Evolutionary conservation across 2,888 invertebrate genomes (phyloP), one percentile per base, ranked within the genome.

Genomic region (Bedellia somnulentella): DNA sequence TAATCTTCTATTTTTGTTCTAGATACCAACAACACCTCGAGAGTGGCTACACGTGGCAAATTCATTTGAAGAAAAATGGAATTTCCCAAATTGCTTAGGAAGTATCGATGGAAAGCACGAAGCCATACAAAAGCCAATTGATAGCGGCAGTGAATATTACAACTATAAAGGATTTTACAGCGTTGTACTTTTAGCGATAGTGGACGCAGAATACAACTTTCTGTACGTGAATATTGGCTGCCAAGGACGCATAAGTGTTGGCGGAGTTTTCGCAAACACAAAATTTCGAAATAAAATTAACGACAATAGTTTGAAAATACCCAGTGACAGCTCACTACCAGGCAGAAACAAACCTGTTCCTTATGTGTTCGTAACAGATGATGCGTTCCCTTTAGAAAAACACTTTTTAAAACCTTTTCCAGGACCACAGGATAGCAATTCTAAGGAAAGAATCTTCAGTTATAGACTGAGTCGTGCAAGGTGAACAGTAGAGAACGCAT

Each of bases 41-140:
- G 23, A n/a, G n/a, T n/a, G n/a, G n/a, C n/a, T 37, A 28, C 41
- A 43, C 28, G 36, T 46, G 42, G 38, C 40, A 31, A 24, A 31
- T 10, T 42, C 43, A 29, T 36, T 39, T 31, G 21, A 35, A 33
- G 34, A 36, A n/a, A n/a, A n/a, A n/a, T 33, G 40, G 39, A 8
- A 38, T 24, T 41, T 42, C 36, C 40, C 40, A 32, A 37, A 41
- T 35, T 41, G 38, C 35, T 36, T 41, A 28, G 40, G 40, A 12
- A 31, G 35, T 34, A 28, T 40, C 24, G 40, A 39, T 11, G 37
- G 39, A 27, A 38, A 39, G 31, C 35, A 40, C 34, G n/a, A n/a
- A n/a, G n/a, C n/a, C n/a, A n/a, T n/a, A n/a, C n/a, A n/a, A n/a
- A n/a, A n/a, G n/a, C n/a, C n/a, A n/a, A n/a, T n/a, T n/a, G n/a